Conservation (phyloP, 2,888 invertebrate species). For the Ophonus ardosiacus region DNA sequence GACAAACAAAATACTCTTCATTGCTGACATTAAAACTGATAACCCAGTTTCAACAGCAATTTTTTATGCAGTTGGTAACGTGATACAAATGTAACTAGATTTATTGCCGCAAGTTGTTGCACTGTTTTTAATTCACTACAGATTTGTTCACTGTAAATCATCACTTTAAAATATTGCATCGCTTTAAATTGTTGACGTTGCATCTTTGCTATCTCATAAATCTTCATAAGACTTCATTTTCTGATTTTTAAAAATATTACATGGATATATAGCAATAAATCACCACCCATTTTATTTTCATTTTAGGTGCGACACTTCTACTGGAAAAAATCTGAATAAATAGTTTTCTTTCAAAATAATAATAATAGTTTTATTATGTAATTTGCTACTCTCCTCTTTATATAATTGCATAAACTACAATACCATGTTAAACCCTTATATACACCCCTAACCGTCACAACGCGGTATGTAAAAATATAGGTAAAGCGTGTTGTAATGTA, state of each 20-base stretch:
- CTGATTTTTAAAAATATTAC: background rate
- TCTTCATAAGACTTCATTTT: background rate
- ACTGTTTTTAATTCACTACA: slow-evolving; percentile 26
- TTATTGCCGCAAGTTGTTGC: slow-evolving; percentile 33
- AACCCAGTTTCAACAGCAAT: slow-evolving; percentile 28
- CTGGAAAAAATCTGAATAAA: background rate
- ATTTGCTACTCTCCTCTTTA: too few relatives aligned
- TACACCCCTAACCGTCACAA: too few relatives aligned
- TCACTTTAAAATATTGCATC: background rate
- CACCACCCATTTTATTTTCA: background rate
- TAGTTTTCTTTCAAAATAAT: background rate
- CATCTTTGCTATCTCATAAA: background rate
- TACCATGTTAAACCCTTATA: too few relatives aligned
- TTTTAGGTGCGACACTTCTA: background rate
- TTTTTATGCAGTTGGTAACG: slow-evolving; percentile 17
- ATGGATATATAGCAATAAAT: background rate
- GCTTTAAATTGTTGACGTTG: background rate
- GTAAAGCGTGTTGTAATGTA: too few relatives aligned
- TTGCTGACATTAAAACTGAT: slow-evolving; percentile 38
- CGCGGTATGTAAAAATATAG: too few relatives aligned
- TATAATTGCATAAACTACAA: too few relatives aligned
- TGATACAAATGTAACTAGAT: slow-evolving; percentile 35
- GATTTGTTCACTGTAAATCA: slow-evolving; percentile 22
- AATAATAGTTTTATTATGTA: too few relatives aligned
- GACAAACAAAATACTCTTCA: slow-evolving; percentile 33